Evolutionary conservation across 2,113 vertebrate genomes (phyloP).

Genomic region (Tachysurus vachellii): DNA sequence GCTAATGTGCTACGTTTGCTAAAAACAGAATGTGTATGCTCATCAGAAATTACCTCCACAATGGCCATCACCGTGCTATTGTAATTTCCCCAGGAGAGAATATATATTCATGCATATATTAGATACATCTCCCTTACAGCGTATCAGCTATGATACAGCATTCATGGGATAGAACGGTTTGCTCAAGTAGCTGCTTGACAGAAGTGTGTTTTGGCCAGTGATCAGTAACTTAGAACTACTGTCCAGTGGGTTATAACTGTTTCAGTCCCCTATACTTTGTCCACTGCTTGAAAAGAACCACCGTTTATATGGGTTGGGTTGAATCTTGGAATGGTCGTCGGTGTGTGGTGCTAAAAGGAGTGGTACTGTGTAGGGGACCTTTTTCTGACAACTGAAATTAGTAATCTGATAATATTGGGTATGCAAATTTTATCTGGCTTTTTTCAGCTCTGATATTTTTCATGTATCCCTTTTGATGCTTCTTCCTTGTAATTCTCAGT

Average conservation of each 20-base stretch:
- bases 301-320: background rate
- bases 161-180: background rate
- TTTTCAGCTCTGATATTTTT: background rate
- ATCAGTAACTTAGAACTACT: background rate
- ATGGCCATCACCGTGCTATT: background rate
- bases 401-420: too few species aligned
- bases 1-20: background rate
- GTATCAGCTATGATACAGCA: background rate
- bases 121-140: background rate
- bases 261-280: too few species aligned
- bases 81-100: background rate
- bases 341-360: background rate
- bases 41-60: conserved; percentile 23
- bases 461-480: background rate
- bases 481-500: background rate
- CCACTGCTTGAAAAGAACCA: background rate
- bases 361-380: too few species aligned
- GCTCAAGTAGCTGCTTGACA: conserved; percentile 6
- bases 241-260: background rate
- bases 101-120: background rate
- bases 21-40: background rate
- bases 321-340: background rate
- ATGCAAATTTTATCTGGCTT: background rate
- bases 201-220: background rate
- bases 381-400: too few species aligned